Percentiles rank a stretch among this genome's conserved stretches.
Conservation (phyloP, 2,888 invertebrate species). For the Epinotia demarniana region DNA sequence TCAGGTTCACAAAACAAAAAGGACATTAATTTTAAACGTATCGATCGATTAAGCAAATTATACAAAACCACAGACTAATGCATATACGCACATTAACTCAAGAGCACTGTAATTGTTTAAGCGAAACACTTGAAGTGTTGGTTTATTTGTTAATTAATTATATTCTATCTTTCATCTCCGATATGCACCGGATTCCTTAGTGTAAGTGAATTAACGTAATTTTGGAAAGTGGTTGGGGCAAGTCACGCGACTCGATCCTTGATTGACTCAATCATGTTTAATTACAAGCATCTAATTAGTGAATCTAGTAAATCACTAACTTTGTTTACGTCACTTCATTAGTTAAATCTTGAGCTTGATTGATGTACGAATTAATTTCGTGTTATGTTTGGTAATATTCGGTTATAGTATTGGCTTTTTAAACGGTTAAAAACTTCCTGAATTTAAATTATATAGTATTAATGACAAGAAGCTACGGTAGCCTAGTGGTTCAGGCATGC, state of each 20-base stretch:
- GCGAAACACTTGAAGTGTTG: slow-evolving; percentile 27
- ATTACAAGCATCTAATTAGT: slow-evolving; percentile 45
- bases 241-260: slow-evolving; percentile 67
- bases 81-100: slow-evolving; percentile 6
- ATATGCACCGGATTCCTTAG: slow-evolving; percentile 24
- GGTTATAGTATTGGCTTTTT: neutral
- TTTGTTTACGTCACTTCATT: slow-evolving; percentile 15
- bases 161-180: slow-evolving; percentile 37
- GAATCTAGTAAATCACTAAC: slow-evolving; percentile 20
- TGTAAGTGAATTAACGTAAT: slow-evolving; percentile 58
- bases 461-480: no score
- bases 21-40: neutral
- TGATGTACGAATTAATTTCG: neutral
- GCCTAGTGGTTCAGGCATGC: no score
- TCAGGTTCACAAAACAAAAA: neutral
- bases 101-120: slow-evolving; percentile 32
- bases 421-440: neutral
- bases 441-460: neutral
- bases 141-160: slow-evolving; percentile 36
- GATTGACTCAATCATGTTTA: slow-evolving; percentile 60
- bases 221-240: slow-evolving; percentile 68
- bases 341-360: slow-evolving; percentile 6
- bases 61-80: slow-evolving; percentile 1
- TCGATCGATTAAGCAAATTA: neutral
- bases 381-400: neutral